Percentiles rank a stretch among this genome's conserved stretches.
Conservation (phyloP, 2,113 vertebrate genomes). For the Ardeotis arabs region DNA sequence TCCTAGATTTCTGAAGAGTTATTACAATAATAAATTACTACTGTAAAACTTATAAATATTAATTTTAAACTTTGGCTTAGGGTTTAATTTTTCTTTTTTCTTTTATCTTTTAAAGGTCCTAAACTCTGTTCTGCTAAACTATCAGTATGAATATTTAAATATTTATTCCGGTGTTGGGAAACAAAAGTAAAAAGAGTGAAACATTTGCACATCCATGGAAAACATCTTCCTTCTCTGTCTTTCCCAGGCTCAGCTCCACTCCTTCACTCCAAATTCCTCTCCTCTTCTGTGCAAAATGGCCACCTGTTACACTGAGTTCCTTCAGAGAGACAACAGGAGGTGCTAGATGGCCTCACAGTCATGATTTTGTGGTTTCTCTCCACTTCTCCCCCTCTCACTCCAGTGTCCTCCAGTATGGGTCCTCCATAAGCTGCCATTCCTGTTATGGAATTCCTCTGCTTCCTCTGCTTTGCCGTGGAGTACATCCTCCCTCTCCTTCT, state of each 20-base stretch:
- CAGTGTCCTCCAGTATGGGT: background rate
- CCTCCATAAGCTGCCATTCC: background rate
- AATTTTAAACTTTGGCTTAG: background rate
- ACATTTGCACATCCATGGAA: background rate
- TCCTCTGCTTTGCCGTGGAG: background rate
- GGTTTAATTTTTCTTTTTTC: background rate
- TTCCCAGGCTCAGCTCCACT: background rate
- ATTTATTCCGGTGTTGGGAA: background rate
- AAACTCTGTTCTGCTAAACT: background rate
- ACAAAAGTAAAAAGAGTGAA: background rate
- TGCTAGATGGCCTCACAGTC: accelerated
- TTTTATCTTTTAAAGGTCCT: background rate
- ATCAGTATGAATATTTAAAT: background rate
- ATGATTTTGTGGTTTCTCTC: accelerated
- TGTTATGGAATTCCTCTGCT: background rate
- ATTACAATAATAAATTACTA: conserved; percentile 52
- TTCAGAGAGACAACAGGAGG: accelerated
- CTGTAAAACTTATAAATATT: background rate
- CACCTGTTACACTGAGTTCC: background rate
- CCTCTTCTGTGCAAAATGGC: background rate
- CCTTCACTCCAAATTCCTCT: background rate
- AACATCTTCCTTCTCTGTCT: accelerated
- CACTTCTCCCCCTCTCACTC: accelerated
- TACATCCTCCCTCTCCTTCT: background rate
- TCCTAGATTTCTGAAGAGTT: conserved; percentile 10